Base-by-base conservation (phyloP, 2,888 invertebrate species). In the Pegoplata infirma region DNA sequence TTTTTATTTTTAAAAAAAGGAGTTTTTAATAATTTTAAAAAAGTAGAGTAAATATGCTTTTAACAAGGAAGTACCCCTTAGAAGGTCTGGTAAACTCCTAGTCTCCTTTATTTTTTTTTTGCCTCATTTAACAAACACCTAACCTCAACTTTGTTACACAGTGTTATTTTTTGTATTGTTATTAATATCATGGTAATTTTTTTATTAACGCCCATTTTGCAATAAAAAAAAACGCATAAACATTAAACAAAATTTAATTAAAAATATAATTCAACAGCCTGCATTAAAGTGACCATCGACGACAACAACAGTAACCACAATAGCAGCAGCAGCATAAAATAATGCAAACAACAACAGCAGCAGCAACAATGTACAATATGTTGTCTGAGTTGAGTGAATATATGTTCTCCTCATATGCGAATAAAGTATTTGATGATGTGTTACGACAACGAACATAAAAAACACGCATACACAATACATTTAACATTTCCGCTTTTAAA, bases 161-260 rank as follows among this genome's bases (percentile, higher is more conserved):
- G n/a, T n/a, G n/a, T n/a, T n/a, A 23, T 44, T 3, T 72, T 67
- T 68, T 73, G 25, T n/a, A n/a, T 19, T 55, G 10, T 28, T 28
- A 53, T 19, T 12, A 14, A 53, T 23, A 46, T 21, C 32, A 55
- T 55, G n/a, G 5, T 21, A 17, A 32, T 40, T n/a, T n/a, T 53
- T 28, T 12, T 55, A 32, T 61, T 46, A 46, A 63, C 21, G 21
- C 23, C 56, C 25, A 56, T 55, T 53, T 53, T 46, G 14, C 55
- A 25, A 63, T 19, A 12, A 25, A 40, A 61, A 23, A 73, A 71
- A 81, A 61, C 80, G 66, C 19, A 66, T 17, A 74, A 85, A 82
- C 79, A 82, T 73, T 81, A 76, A 81, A 80, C 53, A 67, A 77
- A 80, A 73, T 72, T 74, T 78, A 76, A 81, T 75, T 74, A 72